Conservation (phyloP, 2,888 invertebrate genomes). For the Calliopum simillimum region DNA sequence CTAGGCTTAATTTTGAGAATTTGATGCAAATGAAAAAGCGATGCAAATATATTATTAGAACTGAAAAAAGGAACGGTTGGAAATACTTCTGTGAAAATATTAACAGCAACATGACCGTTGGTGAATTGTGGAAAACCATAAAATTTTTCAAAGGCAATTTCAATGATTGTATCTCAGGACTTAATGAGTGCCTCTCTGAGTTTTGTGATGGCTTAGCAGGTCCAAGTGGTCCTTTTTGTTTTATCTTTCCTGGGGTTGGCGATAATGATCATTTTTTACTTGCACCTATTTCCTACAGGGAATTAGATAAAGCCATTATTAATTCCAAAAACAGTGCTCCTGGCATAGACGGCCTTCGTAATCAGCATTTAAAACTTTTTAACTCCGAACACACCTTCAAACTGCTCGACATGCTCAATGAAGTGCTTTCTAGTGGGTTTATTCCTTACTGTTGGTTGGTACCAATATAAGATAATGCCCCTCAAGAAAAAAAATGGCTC, state of each 20-base stretch:
- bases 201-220: slow-evolving; percentile 22
- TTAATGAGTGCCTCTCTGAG: not conserved
- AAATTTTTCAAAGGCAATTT: slow-evolving; percentile 15
- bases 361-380: slow-evolving; percentile 25
- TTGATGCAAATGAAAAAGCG: not conserved
- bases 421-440: not conserved
- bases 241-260: not conserved
- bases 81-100: slow-evolving; percentile 13
- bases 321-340: slow-evolving; percentile 4
- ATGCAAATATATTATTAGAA: not conserved
- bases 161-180: not conserved
- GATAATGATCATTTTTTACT: not conserved
- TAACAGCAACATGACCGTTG: slow-evolving; percentile 11
- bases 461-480: not conserved
- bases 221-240: not conserved
- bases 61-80: slow-evolving; percentile 16
- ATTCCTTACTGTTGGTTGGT: slow-evolving; percentile 16
- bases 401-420: slow-evolving; percentile 8
- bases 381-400: not conserved
- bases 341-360: not conserved
- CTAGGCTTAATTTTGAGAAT: not conserved
- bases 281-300: not conserved
- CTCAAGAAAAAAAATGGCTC: not conserved
- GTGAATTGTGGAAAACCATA: slow-evolving; percentile 21
- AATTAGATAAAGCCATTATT: slow-evolving; percentile 9